Conservation (phyloP, 2,797 vertebrate genomes). For the Parauchenoglanis ngamensis region DNA sequence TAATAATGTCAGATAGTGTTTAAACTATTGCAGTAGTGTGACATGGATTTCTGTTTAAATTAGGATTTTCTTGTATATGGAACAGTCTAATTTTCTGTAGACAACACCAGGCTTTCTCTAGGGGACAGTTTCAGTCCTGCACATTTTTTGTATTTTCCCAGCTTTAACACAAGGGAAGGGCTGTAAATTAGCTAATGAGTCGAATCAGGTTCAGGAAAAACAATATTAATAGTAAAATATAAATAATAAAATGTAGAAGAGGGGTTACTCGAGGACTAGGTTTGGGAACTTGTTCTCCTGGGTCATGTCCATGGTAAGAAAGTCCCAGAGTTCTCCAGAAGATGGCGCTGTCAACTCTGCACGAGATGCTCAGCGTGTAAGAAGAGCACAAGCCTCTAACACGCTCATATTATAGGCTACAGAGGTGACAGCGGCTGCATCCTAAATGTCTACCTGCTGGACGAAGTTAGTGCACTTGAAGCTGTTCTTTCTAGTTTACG, state of each 20-base stretch:
- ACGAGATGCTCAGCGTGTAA: conserved; percentile 24
- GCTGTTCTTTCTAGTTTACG: neutral
- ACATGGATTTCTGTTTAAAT: neutral
- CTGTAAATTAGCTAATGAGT: neutral
- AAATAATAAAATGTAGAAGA: neutral
- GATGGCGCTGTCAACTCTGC: conserved; percentile 64
- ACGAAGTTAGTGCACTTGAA: neutral
- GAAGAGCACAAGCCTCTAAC: conserved; percentile 14
- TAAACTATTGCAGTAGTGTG: neutral
- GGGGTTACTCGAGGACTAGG: neutral
- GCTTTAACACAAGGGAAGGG: neutral
- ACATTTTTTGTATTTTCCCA: neutral
- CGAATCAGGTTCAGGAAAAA: neutral
- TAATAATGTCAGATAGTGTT: neutral
- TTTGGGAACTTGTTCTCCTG: neutral
- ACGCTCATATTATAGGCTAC: conserved; percentile 6
- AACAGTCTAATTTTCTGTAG: neutral
- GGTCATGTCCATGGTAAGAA: neutral
- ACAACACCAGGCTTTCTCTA: neutral
- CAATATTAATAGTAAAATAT: neutral
- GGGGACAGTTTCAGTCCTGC: neutral
- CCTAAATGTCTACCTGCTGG: neutral
- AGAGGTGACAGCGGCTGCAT: conserved; percentile 48
- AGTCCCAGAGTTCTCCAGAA: conserved; percentile 62
- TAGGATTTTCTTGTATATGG: neutral